These are phyloP conservation scores for Drosophila paulistorum DNA, from an alignment of 1,140 invertebrate genomes.

Conservation along the genomic window DNA sequence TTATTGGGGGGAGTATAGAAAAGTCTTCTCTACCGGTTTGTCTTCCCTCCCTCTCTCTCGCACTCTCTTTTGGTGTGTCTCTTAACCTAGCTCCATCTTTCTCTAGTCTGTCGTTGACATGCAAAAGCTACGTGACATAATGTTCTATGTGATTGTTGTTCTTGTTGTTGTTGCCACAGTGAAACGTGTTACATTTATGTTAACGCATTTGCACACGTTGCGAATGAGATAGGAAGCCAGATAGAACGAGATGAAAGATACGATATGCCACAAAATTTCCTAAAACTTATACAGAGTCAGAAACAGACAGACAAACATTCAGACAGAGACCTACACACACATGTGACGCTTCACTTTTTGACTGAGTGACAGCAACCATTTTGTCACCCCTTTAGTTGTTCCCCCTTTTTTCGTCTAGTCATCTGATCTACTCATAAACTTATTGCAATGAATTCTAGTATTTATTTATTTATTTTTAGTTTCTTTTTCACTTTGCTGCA, in stretches of 20 bases:
- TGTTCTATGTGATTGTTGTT: slow-evolving; percentile 20
- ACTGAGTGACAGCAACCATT: slow-evolving; percentile 16
- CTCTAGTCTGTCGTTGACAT: slow-evolving; percentile 19
- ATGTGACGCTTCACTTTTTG: slow-evolving; percentile 25
- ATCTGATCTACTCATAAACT: slow-evolving; percentile 32
- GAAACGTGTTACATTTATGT: slow-evolving; percentile 61
- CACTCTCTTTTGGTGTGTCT: slow-evolving; percentile 25
- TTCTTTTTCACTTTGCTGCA: slow-evolving; percentile 13
- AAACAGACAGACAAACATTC: neutral
- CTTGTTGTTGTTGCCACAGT: slow-evolving; percentile 17
- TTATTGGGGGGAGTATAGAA: neutral
- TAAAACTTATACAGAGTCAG: slow-evolving; percentile 14
- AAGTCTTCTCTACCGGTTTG: neutral
- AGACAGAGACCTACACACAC: slow-evolving; percentile 17
- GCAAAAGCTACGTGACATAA: slow-evolving; percentile 24
- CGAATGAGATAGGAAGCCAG: slow-evolving; percentile 4
- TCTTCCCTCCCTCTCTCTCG: neutral
- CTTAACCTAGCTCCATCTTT: slow-evolving; percentile 11
- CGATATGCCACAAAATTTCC: slow-evolving; percentile 23
- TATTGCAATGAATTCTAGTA: slow-evolving; percentile 21
- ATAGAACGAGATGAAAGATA: slow-evolving; percentile 7
- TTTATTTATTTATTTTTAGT: slow-evolving; percentile 14
- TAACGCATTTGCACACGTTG: slow-evolving; percentile 58
- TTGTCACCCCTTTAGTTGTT: neutral
- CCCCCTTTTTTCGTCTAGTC: neutral